phyloP scores from a whole-genome alignment of 2,113 vertebrate species.

The Poeciliopsis occidentalis region DNA sequence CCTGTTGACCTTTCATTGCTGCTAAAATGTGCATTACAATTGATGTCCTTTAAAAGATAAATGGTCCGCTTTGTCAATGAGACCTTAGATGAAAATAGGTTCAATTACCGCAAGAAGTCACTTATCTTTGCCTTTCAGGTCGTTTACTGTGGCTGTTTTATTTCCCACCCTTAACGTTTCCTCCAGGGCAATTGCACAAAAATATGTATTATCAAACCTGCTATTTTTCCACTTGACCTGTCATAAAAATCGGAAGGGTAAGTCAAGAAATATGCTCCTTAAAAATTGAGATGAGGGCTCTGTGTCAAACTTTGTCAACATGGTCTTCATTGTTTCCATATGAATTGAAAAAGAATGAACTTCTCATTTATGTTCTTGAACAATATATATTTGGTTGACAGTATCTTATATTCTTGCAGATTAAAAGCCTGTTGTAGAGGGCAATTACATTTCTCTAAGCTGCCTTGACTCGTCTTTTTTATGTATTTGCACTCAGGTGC shows the following conservation, averaged over 20 bases:
- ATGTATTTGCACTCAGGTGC: not conserved
- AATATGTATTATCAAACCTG: constrained; percentile 55
- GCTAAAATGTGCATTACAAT: constrained; percentile 30
- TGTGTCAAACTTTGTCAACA: constrained; percentile 23
- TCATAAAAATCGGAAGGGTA: constrained; percentile 73
- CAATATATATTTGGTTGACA: not conserved
- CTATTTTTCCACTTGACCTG: constrained; percentile 78
- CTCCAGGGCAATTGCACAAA: constrained; percentile 48
- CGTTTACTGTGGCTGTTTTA: constrained; percentile 33
- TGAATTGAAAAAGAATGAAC: not conserved
- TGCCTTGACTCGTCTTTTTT: not conserved
- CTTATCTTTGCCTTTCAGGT: constrained; percentile 32
- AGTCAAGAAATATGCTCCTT: constrained; percentile 49
- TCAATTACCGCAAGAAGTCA: constrained; percentile 22
- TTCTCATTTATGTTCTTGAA: not conserved
- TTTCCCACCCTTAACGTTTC: constrained; percentile 22
- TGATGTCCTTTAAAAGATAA: constrained; percentile 20
- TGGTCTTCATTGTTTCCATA: not conserved
- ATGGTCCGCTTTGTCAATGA: constrained; percentile 30
- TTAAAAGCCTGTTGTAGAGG: not conserved
- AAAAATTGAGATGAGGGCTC: constrained; percentile 38
- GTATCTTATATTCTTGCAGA: not conserved
- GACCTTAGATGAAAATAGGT: constrained; percentile 25
- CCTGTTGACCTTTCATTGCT: constrained; percentile 29
- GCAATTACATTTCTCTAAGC: not conserved